These are phyloP conservation scores for Strix uralensis DNA, from an alignment of 2,113 vertebrate genomes.

Conservation along the genomic window DNA sequence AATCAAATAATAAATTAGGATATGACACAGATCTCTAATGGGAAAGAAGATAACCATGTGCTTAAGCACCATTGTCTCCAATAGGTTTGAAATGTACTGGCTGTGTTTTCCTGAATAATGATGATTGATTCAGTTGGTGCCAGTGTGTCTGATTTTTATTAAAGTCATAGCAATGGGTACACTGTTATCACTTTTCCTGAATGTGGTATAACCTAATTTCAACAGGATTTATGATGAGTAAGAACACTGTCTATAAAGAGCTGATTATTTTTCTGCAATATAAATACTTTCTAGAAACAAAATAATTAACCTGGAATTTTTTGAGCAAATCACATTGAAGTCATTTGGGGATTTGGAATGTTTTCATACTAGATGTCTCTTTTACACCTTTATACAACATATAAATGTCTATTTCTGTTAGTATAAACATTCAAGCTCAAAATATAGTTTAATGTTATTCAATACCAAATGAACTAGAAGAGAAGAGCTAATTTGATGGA, in stretches of 20 bases:
- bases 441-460: background rate
- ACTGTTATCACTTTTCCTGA: background rate
- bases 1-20: background rate
- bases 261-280: background rate
- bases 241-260: background rate
- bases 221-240: background rate
- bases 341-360: background rate
- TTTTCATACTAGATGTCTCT: background rate
- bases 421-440: background rate
- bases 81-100: background rate
- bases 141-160: background rate
- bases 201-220: background rate
- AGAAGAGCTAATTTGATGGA: background rate
- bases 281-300: background rate
- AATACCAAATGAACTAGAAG: background rate
- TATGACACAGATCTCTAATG: background rate
- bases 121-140: background rate
- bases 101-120: background rate
- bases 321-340: background rate
- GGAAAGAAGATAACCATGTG: background rate
- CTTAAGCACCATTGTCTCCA: background rate
- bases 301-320: background rate
- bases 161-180: background rate
- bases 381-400: background rate
- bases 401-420: background rate